Evolutionary conservation across 2,113 vertebrate species (phyloP).

Genomic region (Coptodon rendalli): DNA sequence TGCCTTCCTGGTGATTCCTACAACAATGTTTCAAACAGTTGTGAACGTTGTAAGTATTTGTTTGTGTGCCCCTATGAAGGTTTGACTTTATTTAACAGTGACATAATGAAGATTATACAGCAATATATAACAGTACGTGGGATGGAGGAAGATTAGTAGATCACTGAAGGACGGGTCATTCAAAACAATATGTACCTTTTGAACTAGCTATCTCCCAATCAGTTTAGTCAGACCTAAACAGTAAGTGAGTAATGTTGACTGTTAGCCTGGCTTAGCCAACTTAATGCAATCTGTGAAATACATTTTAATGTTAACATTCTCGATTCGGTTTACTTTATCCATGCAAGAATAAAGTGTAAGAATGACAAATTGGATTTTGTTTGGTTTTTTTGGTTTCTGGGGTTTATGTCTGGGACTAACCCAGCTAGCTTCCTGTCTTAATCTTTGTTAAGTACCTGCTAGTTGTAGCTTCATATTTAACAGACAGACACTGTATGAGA

Average conservation of each 20-base stretch:
- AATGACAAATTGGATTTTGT: accelerated
- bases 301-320: neutral
- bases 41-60: neutral
- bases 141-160: neutral
- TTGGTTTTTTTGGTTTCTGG: accelerated
- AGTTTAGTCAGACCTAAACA: neutral
- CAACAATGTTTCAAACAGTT: accelerated
- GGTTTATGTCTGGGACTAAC: neutral
- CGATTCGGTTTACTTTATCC: neutral
- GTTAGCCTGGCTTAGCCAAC: neutral
- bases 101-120: neutral
- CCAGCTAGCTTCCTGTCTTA: neutral
- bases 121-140: neutral
- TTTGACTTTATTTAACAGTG: neutral
- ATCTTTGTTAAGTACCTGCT: accelerated
- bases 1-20: accelerated
- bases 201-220: neutral
- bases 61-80: neutral
- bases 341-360: neutral
- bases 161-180: neutral
- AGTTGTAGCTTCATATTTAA: neutral
- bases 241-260: neutral
- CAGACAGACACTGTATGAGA: neutral
- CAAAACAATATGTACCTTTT: neutral
- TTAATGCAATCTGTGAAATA: neutral